Evolutionary conservation across 2,888 invertebrate species (phyloP).

Genomic region (Lepeophtheirus nordmannii): DNA sequence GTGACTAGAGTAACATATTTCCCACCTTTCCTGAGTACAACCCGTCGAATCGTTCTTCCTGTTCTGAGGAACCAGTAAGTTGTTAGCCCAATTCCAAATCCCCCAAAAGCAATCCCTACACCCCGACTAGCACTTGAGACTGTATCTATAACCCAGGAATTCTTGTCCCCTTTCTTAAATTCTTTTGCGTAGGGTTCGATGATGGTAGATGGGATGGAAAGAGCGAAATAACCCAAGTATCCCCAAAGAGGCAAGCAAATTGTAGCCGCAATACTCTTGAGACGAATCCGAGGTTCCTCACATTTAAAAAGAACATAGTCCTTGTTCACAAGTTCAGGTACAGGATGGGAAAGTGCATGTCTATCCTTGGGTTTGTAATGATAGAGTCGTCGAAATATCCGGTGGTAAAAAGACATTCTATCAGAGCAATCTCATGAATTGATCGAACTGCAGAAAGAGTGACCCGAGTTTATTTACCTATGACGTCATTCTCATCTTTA

Average conservation of each 20-base stretch:
- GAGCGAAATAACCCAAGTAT: slow-evolving; percentile 1
- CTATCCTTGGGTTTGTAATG: slow-evolving; percentile 19
- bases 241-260: background rate
- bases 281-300: slow-evolving; percentile 7
- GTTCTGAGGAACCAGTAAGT: background rate
- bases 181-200: slow-evolving; percentile 1
- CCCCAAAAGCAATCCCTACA: background rate
- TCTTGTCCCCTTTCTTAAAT: background rate
- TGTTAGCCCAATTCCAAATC: slow-evolving; percentile 5
- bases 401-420: background rate
- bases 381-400: background rate
- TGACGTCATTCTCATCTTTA: no score
- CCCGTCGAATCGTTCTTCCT: slow-evolving; percentile 2
- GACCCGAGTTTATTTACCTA: no score
- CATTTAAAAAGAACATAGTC: slow-evolving; percentile 7
- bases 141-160: background rate
- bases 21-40: slow-evolving; percentile 17
- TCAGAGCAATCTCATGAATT: no score
- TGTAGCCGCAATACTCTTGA: background rate
- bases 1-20: slow-evolving; percentile 18
- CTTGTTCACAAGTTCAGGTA: slow-evolving; percentile 7
- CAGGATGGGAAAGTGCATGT: background rate
- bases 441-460: no score
- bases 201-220: background rate
- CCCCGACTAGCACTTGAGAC: slow-evolving; percentile 3